Conservation (phyloP, 2,797 vertebrate genomes). For the Halcyon chelicuti region DNA sequence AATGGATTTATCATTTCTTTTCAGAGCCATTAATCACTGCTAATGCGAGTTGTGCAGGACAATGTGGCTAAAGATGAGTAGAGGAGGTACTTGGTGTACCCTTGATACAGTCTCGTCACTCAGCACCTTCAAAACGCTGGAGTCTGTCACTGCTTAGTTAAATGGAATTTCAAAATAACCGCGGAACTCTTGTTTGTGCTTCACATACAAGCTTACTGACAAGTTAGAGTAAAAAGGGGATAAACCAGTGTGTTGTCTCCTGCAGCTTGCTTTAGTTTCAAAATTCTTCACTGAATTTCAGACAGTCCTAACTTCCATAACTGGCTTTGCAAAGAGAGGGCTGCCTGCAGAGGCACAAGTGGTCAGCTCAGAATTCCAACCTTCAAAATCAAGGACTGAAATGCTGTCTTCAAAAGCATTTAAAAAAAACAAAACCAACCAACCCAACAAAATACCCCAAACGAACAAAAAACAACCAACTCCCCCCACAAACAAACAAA, state of each 20-base stretch:
- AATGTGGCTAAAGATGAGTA: neutral
- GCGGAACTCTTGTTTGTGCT: neutral
- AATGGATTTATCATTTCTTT: neutral
- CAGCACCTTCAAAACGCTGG: neutral
- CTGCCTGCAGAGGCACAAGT: neutral
- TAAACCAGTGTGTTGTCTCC: neutral
- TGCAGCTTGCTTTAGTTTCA: neutral
- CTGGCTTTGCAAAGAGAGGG: too few relatives aligned
- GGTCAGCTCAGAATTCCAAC: neutral
- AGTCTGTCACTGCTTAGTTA: neutral
- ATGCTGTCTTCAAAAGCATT: neutral
- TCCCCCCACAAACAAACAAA: too few relatives aligned
- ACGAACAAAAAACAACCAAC: too few relatives aligned
- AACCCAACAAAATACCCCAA: too few relatives aligned
- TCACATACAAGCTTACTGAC: fast-evolving
- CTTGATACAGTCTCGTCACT: neutral
- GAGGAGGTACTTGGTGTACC: neutral
- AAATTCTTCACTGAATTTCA: neutral
- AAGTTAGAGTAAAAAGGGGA: neutral
- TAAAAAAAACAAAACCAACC: too few relatives aligned
- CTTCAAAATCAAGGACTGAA: neutral
- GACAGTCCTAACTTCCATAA: too few relatives aligned
- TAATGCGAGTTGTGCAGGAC: neutral
- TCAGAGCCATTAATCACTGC: slow-evolving; percentile 17
- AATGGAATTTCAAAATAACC: neutral